Percentiles rank a stretch among this genome's conserved stretches.
phyloP scores from a whole-genome alignment of 2,113 vertebrate genomes.

The Paracyprichromis sp. region DNA sequence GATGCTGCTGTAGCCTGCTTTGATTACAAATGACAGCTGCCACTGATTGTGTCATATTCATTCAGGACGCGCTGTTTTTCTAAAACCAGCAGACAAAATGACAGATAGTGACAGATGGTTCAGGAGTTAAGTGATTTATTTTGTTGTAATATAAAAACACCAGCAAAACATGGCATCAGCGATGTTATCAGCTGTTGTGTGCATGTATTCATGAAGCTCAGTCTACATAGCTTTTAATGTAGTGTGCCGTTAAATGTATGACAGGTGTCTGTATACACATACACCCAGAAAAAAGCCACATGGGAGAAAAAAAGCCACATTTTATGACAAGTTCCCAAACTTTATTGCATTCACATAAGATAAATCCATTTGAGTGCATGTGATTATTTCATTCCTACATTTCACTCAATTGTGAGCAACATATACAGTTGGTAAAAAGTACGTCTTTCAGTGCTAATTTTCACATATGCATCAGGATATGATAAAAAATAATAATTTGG shows the following conservation, averaged over 20 bases:
- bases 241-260: not conserved
- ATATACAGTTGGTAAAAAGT: not conserved
- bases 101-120: not conserved
- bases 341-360: not conserved
- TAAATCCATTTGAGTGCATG: not conserved
- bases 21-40: conserved; percentile 42
- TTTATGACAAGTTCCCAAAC: not conserved
- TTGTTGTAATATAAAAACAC: not conserved
- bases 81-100: not conserved
- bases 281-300: not conserved
- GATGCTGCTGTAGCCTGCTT: not conserved
- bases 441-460: not conserved
- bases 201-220: not conserved
- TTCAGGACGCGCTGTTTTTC: not conserved
- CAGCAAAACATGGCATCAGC: not conserved
- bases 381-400: not conserved
- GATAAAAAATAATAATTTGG: not conserved
- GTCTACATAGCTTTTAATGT: not conserved
- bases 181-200: not conserved
- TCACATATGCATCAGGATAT: not conserved
- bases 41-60: not conserved
- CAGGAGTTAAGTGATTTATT: not conserved
- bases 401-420: not conserved
- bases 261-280: fast-evolving
- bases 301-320: not conserved